These are phyloP conservation scores for Drosophila pectinifera DNA, from an alignment of 1,140 invertebrate genomes.

Conservation along the genomic window DNA sequence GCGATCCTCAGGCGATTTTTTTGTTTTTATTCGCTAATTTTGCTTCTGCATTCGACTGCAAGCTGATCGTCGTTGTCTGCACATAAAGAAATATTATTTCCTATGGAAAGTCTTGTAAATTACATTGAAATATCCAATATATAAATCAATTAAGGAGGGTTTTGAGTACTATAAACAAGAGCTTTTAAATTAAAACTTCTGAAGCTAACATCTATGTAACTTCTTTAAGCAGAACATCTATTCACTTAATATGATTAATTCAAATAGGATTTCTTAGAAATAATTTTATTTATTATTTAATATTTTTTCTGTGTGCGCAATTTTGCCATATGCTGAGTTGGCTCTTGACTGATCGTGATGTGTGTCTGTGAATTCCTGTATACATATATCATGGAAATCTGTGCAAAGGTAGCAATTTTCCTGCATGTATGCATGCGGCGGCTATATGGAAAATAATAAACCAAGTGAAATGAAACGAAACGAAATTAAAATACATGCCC, in stretches of 20 bases:
- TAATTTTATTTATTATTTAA: background rate
- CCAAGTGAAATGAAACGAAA: constrained; percentile 70
- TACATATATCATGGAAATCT: constrained; percentile 34
- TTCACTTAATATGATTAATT: background rate
- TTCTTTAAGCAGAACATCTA: no score
- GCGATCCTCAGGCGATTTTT: constrained; percentile 60
- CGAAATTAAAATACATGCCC: constrained; percentile 59
- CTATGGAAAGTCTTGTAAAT: no score
- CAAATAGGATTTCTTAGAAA: background rate
- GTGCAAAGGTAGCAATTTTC: constrained; percentile 84
- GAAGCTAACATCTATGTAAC: no score
- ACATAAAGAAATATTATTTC: constrained; percentile 5
- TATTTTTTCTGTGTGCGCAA: constrained; percentile 2
- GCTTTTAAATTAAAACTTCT: no score
- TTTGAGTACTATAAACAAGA: no score
- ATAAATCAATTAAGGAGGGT: background rate
- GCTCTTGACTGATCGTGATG: constrained; percentile 77
- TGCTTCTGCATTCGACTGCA: constrained; percentile 67
- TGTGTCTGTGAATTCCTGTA: constrained; percentile 48
- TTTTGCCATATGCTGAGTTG: constrained; percentile 75
- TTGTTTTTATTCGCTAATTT: constrained; percentile 43
- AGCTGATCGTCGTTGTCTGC: constrained; percentile 54
- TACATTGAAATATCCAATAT: no score
- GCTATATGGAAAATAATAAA: constrained; percentile 68
- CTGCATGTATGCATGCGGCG: constrained; percentile 55